Evolutionary conservation across 2,888 invertebrate species (phyloP).

Genomic region (Mesorhabditis spiculigera): DNA sequence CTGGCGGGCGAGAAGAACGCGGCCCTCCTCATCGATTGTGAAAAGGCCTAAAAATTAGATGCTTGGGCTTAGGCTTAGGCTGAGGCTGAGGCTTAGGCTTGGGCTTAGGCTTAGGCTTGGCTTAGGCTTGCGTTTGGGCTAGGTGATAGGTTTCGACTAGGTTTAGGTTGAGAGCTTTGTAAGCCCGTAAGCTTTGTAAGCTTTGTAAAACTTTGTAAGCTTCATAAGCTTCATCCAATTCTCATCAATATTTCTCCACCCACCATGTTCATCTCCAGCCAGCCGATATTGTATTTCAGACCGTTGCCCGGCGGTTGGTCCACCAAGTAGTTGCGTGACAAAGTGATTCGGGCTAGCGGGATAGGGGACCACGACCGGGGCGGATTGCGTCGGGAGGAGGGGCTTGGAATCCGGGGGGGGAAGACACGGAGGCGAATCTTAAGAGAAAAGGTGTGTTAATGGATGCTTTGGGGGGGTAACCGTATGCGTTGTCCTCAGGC

Average conservation of each 20-base stretch:
- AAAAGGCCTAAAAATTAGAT: constrained; percentile 23
- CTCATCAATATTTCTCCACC: no score
- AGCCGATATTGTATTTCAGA: constrained; percentile 15
- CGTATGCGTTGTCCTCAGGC: constrained; percentile 29
- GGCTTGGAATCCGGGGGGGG: constrained; percentile 15
- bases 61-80: no score
- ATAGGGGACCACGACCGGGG: constrained; percentile 11
- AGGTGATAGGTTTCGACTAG: no score
- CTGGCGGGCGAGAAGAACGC: constrained; percentile 27
- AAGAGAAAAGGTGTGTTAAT: not conserved
- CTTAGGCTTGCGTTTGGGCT: no score
- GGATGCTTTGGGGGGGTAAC: not conserved
- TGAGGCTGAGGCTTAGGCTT: no score
- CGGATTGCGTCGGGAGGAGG: constrained; percentile 11
- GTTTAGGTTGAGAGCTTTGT: no score
- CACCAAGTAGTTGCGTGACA: constrained; percentile 15
- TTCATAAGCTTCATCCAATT: no score
- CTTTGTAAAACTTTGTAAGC: no score
- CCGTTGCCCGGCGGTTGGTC: constrained; percentile 13
- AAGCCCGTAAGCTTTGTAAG: no score
- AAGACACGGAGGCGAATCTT: constrained; percentile 20
- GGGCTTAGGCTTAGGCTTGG: no score
- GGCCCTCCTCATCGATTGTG: constrained; percentile 31
- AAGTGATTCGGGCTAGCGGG: constrained; percentile 10
- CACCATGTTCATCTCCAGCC: not conserved